Conservation (phyloP, 2,797 vertebrate genomes). For the Lithobates pipiens region DNA sequence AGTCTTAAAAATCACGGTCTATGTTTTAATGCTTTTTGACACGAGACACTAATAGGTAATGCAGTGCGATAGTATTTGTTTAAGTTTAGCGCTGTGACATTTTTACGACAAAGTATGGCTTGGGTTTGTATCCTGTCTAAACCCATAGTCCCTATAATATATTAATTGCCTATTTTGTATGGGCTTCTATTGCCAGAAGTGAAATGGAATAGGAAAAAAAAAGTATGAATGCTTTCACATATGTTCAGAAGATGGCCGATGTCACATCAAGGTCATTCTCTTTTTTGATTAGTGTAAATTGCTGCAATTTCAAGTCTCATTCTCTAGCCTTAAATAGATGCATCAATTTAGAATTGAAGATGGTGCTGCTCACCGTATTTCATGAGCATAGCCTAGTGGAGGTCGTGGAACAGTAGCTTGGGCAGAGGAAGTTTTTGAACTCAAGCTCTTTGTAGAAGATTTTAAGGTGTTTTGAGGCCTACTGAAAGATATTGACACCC, state of each 20-base stretch:
- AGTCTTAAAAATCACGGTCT: constrained; percentile 56
- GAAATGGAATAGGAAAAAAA: constrained; percentile 2
- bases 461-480: too few species aligned
- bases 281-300: constrained; percentile 3
- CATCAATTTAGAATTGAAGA: background rate
- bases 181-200: background rate
- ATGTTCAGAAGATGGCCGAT: background rate
- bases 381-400: too few species aligned
- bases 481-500: too few species aligned
- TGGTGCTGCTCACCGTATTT: background rate
- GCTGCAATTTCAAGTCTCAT: background rate
- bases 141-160: constrained; percentile 43
- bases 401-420: too few species aligned
- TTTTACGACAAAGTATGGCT: constrained; percentile 42
- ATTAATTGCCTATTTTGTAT: constrained; percentile 21
- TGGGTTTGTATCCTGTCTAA: constrained; percentile 31
- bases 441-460: too few species aligned
- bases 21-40: constrained; percentile 56
- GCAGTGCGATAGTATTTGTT: constrained; percentile 45
- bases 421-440: too few species aligned
- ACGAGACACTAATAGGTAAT: constrained; percentile 56
- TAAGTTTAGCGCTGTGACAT: constrained; percentile 47
- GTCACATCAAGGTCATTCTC: constrained; percentile 20
- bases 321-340: background rate
- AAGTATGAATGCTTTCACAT: constrained; percentile 29